Evolutionary conservation across 2,113 vertebrate genomes (phyloP), one percentile per base, ranked within the genome.

Genomic region (Corythornis vintsioides): DNA sequence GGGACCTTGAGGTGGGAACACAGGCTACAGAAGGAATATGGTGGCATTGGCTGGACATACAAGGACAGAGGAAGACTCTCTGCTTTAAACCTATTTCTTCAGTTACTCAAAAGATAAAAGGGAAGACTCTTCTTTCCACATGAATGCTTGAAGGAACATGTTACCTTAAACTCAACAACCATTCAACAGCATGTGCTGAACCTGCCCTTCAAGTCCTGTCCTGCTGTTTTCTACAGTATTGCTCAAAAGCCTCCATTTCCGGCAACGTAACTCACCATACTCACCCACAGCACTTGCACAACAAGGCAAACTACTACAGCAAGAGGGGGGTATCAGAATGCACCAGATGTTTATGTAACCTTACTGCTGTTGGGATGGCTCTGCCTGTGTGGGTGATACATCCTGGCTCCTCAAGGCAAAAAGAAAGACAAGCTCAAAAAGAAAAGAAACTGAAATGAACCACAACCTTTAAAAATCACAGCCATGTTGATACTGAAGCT

Each of bases 401-500:
- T 19, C 26, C 7, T 9, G 38, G 52, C 42, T 65, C 40, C 65
- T 67, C 6, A 13, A 83, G 48, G 19, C 1, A 48, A 74, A 77
- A 65, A 86, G 45, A 74, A 73, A 65, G 83, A 82, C 31, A 22
- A 48, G 17, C 24, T 40, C 26, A 67, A 53, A 73, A 87, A 29
- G 21, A n/a, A 90, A 84, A 67, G 14, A 53, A 89, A 84, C 24
- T 14, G 59, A 40, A 67, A 33, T 1, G 9, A 95, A 74, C 28
- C 48, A 31, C 22, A 40, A 31, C 28, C 47, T 63, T 63, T 8
- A 61, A 70, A 91, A 88, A 76, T 31, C 52, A 19, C 33, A 59
- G 22, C 28, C 6, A 1, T n/a, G 77, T 26, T 1, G 0, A 50
- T 24, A 57, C 3, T 15, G 42, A 77, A 57, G 45, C 57, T 83